Evolutionary conservation across 1,140 invertebrate species (phyloP).

Genomic region (Drosophila eugracilis): DNA sequence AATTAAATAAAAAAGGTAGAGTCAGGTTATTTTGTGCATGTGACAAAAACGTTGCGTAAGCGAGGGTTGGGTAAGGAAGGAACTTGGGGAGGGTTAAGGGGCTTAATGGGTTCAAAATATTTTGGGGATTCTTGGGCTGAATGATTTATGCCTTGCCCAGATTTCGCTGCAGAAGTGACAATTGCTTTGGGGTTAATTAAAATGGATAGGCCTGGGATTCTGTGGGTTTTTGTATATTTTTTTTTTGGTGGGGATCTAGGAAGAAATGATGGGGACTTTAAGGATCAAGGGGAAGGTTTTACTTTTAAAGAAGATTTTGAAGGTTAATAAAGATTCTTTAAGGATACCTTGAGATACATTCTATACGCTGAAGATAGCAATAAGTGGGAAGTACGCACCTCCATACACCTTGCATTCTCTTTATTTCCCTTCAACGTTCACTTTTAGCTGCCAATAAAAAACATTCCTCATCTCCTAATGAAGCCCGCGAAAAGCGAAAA

Average conservation of each 20-base stretch:
- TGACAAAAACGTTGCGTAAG: slow-evolving; percentile 60
- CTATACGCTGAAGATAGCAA: too few relatives aligned
- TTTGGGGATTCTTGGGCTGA: slow-evolving; percentile 4
- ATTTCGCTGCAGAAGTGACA: slow-evolving; percentile 33
- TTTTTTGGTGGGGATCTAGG: too few relatives aligned
- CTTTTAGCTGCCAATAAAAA: not conserved
- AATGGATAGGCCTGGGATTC: slow-evolving; percentile 50
- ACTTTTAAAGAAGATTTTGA: not conserved
- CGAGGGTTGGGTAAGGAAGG: not conserved
- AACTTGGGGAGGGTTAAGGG: not conserved
- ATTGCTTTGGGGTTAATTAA: slow-evolving; percentile 59
- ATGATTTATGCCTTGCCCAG: slow-evolving; percentile 54
- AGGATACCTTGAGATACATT: too few relatives aligned
- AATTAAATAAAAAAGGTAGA: slow-evolving; percentile 74
- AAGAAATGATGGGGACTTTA: not conserved
- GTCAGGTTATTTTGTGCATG: slow-evolving; percentile 23
- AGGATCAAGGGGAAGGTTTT: not conserved
- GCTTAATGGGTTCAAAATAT: slow-evolving; percentile 5
- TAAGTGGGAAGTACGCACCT: too few relatives aligned
- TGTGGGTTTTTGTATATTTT: not conserved
- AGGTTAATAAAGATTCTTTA: not conserved
- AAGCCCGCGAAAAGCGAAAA: slow-evolving; percentile 15
- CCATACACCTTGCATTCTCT: too few relatives aligned
- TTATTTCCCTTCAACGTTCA: not conserved
- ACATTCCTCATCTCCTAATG: slow-evolving; percentile 1